phyloP scores from a whole-genome alignment of 2,797 vertebrate species.

The Periparus ater region DNA sequence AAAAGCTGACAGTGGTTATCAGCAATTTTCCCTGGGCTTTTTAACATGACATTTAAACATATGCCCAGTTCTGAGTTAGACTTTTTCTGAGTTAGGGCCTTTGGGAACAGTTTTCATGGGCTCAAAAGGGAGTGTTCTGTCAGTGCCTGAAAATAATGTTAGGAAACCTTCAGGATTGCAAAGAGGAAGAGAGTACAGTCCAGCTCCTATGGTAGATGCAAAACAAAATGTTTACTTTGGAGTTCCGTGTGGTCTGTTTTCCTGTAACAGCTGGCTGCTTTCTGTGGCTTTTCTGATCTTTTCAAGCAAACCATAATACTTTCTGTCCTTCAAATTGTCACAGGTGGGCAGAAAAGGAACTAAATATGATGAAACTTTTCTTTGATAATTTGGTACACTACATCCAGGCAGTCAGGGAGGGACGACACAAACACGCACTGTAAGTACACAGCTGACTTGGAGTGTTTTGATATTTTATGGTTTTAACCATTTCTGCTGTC shows the following conservation, averaged over 20 bases:
- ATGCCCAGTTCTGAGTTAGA: not conserved
- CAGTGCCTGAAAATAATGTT: not conserved
- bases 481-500: not conserved
- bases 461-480: not conserved
- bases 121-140: not conserved
- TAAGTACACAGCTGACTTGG: conserved; percentile 75
- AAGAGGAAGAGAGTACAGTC: not conserved
- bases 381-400: conserved; percentile 98
- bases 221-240: not conserved
- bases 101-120: not conserved
- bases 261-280: not conserved
- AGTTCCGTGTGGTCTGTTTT: not conserved
- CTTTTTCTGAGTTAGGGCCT: not conserved
- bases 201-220: not conserved
- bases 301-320: not conserved
- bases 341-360: conserved; percentile 99
- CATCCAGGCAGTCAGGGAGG: conserved; percentile 93
- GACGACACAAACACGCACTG: conserved; percentile 92
- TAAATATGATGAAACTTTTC: conserved; percentile 99
- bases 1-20: not conserved
- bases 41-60: not conserved
- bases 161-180: not conserved
- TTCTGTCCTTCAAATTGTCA: conserved; percentile 43
- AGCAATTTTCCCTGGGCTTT: not conserved
- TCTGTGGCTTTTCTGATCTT: not conserved